Percentiles rank a stretch among this genome's conserved stretches.
These are phyloP conservation scores for Daktulosphaira vitifoliae DNA, from an alignment of 1,140 invertebrate genomes.

Conservation along the genomic window DNA sequence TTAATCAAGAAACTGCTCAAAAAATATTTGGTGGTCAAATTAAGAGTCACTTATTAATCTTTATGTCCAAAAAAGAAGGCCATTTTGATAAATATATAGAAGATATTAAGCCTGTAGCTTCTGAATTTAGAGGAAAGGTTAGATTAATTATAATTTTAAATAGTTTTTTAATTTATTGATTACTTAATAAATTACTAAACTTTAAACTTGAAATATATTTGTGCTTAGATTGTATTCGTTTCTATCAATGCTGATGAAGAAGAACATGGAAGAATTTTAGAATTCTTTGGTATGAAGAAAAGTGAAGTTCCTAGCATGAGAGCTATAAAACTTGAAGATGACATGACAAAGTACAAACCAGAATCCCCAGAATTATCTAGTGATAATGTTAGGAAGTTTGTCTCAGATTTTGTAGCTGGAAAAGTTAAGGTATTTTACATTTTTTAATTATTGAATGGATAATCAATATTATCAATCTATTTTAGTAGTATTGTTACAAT, in stretches of 20 bases:
- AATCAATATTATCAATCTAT: no score
- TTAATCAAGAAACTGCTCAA: conserved; percentile 92
- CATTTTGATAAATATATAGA: conserved; percentile 72
- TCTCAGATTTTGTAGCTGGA: conserved; percentile 78
- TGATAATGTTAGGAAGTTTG: conserved; percentile 73
- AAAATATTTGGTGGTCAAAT: conserved; percentile 98
- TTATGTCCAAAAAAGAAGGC: conserved; percentile 82
- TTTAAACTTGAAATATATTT: neutral
- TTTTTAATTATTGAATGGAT: no score
- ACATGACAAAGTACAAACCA: conserved; percentile 98
- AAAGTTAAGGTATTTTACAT: conserved; percentile 62
- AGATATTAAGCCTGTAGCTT: conserved; percentile 67
- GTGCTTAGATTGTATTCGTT: conserved; percentile 72
- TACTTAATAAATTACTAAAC: neutral
- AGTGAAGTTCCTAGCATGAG: conserved; percentile 85
- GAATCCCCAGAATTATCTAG: conserved; percentile 63
- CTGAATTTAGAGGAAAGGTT: conserved; percentile 81
- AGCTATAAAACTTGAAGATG: conserved; percentile 88
- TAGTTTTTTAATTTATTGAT: neutral
- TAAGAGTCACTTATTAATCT: conserved; percentile 90
- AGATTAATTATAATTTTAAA: no score
- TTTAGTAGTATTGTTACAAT: no score
- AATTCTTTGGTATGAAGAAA: conserved; percentile 97
- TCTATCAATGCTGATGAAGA: conserved; percentile 90
- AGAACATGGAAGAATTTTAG: conserved; percentile 92